Percentiles rank a stretch among this genome's conserved stretches.
Conservation (phyloP, 53 echinoderm and acorn worm species). For the Zoroaster sp. region DNA sequence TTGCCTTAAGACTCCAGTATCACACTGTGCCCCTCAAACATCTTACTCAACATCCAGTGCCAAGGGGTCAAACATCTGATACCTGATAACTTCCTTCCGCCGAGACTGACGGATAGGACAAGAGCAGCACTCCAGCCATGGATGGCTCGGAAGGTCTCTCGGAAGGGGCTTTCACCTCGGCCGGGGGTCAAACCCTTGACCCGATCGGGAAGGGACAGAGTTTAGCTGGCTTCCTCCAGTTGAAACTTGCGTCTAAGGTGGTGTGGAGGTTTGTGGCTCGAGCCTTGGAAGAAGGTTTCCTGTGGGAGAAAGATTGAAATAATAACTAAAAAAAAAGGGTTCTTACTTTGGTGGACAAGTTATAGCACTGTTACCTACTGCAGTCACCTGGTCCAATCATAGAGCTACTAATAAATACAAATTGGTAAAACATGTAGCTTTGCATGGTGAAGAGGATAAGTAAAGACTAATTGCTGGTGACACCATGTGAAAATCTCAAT, state of each 20-base stretch:
- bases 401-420: background rate
- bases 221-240: constrained; percentile 32
- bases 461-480: no score
- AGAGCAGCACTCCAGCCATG: constrained; percentile 61
- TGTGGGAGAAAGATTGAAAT: background rate
- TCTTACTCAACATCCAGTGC: constrained; percentile 48
- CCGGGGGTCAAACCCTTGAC: background rate
- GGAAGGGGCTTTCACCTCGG: background rate
- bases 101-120: constrained; percentile 31
- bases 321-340: background rate
- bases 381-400: no score
- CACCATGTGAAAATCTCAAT: no score
- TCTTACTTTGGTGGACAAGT: background rate
- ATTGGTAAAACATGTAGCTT: no score
- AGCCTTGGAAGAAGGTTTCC: constrained; percentile 46
- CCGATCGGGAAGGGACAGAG: constrained; percentile 43
- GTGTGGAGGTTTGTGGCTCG: constrained; percentile 29
- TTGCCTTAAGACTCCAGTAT: no score
- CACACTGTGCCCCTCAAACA: no score
- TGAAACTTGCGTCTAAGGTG: background rate
- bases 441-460: no score
- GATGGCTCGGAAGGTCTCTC: background rate
- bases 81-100: background rate
- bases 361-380: no score
- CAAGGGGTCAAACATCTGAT: constrained; percentile 55